Evolutionary conservation across 2,797 vertebrate genomes (phyloP).

Genomic region (Pangasius krempfi): DNA sequence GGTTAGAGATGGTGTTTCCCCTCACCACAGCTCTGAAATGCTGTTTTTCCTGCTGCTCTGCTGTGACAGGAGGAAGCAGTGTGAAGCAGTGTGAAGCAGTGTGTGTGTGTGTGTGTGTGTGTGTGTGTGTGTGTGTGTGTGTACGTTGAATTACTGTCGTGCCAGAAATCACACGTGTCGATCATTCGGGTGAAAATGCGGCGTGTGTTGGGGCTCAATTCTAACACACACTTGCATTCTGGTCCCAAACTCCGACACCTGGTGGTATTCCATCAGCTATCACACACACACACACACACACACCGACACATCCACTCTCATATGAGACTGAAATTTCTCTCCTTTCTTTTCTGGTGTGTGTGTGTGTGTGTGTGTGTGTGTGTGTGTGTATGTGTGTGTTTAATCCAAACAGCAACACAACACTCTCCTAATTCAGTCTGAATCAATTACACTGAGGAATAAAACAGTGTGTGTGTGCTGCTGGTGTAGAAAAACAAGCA

Average conservation of each 20-base stretch:
- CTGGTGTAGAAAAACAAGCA: neutral
- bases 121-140: too few species aligned
- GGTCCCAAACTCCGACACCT: neutral
- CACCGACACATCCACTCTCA: neutral
- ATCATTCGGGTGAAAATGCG: neutral
- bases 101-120: too few species aligned
- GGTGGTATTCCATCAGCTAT: neutral
- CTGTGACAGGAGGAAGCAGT: neutral
- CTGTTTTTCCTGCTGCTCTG: conserved; percentile 8
- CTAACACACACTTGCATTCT: neutral
- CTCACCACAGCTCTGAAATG: neutral
- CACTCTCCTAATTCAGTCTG: too few species aligned
- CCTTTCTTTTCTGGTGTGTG: neutral
- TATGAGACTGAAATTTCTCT: neutral
- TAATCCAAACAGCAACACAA: too few species aligned
- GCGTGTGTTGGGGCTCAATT: neutral
- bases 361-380: neutral
- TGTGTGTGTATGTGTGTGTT: too few species aligned
- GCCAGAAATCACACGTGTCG: neutral
- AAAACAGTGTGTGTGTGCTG: neutral
- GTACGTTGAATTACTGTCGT: too few species aligned
- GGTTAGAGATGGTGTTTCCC: conserved; percentile 12
- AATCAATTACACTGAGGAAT: too few species aligned
- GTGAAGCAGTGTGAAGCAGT: neutral
- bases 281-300: neutral